Evolutionary conservation across 2,113 vertebrate genomes (phyloP), one percentile per base, ranked within the genome.

Genomic region (Noturus placidus): DNA sequence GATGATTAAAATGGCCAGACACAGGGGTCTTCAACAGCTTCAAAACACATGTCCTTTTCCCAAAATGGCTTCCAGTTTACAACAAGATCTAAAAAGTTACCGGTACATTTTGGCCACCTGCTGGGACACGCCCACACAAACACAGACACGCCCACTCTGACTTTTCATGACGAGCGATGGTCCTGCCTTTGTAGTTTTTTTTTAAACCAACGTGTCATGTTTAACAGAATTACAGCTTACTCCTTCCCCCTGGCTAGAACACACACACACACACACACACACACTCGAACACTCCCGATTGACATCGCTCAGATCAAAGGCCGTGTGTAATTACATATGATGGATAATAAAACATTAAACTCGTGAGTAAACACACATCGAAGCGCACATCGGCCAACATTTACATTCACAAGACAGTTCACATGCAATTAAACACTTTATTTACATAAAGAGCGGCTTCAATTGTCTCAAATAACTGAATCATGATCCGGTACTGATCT

Each of bases 311-410:
- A 83, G 59, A 83, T 83, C 35, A 83, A 83, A 83, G 81, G 38
- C 15, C 1, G 81, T 83, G 33, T 83, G 80, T 42, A 83, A 83
- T 83, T 83, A 83, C 81, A 83, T n/a, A 83, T 13, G 57, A 65
- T 19, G 35, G 25, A 50, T 65, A 19, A 83, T 65, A 65, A 65
- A 83, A 83, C 81, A 83, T 46, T 65, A 83, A 83, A 46, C 81
- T 38, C 81, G 59, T 83, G 81, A 83, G 81, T 65, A 83, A 83
- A 83, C 81, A 83, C 81, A 46, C 46, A 82, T 33, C 19, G 38
- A n/a, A n/a, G n/a, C n/a, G n/a, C 77, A 80, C 77, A 80, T 33
- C 19, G 38, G 19, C 35, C 25, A 42, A 22, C 30, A 38, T 82
- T 82, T 82, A 82, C 80, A 46, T 63, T 82, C 57, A 38, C 57